Base-by-base conservation (phyloP, 2,113 vertebrate species). In the Oceanites oceanicus region DNA sequence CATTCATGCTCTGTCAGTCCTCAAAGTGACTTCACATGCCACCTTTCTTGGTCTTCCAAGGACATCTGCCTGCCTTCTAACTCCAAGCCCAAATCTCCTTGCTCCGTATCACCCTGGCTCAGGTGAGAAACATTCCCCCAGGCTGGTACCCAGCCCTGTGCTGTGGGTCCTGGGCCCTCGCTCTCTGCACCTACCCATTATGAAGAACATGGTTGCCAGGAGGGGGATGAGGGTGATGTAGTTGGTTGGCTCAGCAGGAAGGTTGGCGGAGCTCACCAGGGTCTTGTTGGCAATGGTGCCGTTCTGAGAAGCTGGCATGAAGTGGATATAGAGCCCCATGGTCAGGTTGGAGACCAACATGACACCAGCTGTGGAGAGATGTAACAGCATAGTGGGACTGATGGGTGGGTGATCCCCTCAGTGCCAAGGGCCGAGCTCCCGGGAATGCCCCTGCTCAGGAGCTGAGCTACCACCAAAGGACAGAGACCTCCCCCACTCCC, bases 201-300 rank as follows among this genome's bases (percentile, higher is more conserved):
- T 99, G 95, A 99, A 99, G 89, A 99, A 84, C 98, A 99, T 98
- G 66, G 98, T 98, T 91, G 98, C 98, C 89, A 99, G 97, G 80
- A 99, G 98, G 7, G 99, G 99, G 45, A 99, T 96, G 75, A 99
- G 95, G 18, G 97, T 98, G 88, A 98, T 61, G 77, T 96, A 94
- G 87, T 86, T 89, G 27, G 65, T 34, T 0, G 96, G 63, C 36
- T 88, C 78, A 4, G 74, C 50, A 40, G 70, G 45, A n/a, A 88
- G 84, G 40, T 7, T 88, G 50, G 72, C 91, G 2, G 90, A 63
- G 86, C 23, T 93, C 38, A 0, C 49, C 62, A 94, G 10, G 19
- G 91, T 71, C 21, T 11, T 8, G 7, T 89, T 94, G 59, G 92
- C 53, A 3, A 86, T 6, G 16, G 88, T 77, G 44, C 66, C 0